Evolutionary conservation across 2,888 invertebrate species (phyloP).

Genomic region (Uloborus plumipes): DNA sequence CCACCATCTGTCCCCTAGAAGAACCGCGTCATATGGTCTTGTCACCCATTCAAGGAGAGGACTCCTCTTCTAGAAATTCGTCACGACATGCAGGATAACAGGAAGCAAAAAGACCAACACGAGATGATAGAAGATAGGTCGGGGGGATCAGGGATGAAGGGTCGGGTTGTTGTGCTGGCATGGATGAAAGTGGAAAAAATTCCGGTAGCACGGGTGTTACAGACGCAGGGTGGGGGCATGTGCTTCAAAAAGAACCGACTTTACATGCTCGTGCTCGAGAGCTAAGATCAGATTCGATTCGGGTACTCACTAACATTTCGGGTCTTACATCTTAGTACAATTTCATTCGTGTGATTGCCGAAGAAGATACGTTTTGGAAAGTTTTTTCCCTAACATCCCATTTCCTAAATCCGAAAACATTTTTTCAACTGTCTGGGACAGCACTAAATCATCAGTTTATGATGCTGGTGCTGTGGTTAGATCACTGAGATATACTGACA

Average conservation of each 20-base stretch:
- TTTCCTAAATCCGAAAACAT: no score
- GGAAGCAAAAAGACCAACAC: conserved; percentile 23
- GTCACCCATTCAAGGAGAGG: conserved; percentile 43
- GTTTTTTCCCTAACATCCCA: no score
- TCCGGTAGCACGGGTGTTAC: conserved; percentile 45
- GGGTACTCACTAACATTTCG: no score
- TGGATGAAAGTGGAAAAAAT: conserved; percentile 38
- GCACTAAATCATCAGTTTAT: no score
- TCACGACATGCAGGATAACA: conserved; percentile 58
- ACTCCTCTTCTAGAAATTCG: conserved; percentile 52
- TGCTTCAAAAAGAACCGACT: not conserved
- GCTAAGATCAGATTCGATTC: no score
- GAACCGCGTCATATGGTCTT: conserved; percentile 54
- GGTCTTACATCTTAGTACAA: no score
- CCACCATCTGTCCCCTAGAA: conserved; percentile 29
- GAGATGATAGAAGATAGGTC: conserved; percentile 13
- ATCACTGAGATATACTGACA: no score
- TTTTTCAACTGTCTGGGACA: no score
- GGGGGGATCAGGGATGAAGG: conserved; percentile 1
- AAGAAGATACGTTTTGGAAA: no score
- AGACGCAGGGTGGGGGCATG: not conserved
- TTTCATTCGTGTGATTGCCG: no score
- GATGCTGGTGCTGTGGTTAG: no score
- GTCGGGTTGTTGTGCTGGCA: conserved; percentile 8
- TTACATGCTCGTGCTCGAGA: no score